phyloP scores from a whole-genome alignment of 1,140 invertebrate genomes.

The Solenopsis fugax region DNA sequence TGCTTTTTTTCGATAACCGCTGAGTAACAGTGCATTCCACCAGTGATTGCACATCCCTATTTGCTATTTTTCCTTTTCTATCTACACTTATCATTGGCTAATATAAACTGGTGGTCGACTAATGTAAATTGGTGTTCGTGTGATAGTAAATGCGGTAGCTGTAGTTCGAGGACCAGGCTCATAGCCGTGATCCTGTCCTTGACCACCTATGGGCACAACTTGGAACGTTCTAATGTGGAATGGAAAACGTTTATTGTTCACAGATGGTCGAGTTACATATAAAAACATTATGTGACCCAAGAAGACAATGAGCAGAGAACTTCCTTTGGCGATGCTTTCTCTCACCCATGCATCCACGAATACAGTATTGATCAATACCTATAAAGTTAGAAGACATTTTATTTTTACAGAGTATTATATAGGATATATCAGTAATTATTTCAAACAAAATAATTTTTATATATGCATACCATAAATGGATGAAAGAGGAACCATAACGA shows the following conservation, averaged over 20 bases:
- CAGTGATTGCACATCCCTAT: conserved; percentile 13
- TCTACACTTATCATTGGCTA: not conserved
- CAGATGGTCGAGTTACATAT: conserved; percentile 81
- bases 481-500: conserved; percentile 84
- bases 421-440: not conserved
- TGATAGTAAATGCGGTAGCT: conserved; percentile 74
- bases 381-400: conserved; percentile 84
- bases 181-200: conserved; percentile 80
- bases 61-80: conserved; percentile 3
- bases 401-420: conserved; percentile 31
- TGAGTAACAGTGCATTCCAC: not conserved
- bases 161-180: conserved; percentile 72
- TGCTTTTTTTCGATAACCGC: not conserved
- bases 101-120: conserved; percentile 10
- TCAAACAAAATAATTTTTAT: conserved; percentile 15
- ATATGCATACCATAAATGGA: conserved; percentile 78
- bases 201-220: conserved; percentile 78
- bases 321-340: conserved; percentile 94
- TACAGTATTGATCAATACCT: conserved; percentile 93
- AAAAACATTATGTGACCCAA: conserved; percentile 94
- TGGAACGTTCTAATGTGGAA: conserved; percentile 83
- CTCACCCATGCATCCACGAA: conserved; percentile 96
- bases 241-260: conserved; percentile 81
- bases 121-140: conserved; percentile 53
- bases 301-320: conserved; percentile 92